phyloP scores from a whole-genome alignment of 2,113 vertebrate genomes.

The Balaenoptera acutorostrata region DNA sequence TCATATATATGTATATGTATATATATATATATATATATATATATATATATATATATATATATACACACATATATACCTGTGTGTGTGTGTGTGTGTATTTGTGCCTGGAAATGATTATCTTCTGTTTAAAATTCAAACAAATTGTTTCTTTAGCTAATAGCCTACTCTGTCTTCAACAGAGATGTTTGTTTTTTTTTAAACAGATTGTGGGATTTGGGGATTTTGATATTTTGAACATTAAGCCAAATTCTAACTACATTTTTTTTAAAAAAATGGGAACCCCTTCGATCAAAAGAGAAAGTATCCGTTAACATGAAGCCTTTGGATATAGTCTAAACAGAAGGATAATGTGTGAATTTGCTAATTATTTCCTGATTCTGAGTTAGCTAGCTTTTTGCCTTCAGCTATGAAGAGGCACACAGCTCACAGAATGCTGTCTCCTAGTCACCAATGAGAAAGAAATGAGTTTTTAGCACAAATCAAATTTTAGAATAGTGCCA shows the following conservation, averaged over 20 bases:
- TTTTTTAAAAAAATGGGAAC: background rate
- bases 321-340: slow-evolving; percentile 19
- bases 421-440: background rate
- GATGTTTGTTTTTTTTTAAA: slow-evolving; percentile 1
- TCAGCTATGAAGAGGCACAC: background rate
- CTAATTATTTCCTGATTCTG: background rate
- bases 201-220: background rate
- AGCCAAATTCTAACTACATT: background rate
- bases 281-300: background rate
- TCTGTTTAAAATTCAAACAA: background rate
- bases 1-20: background rate
- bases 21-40: background rate
- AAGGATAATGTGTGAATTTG: background rate
- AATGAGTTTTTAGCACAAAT: background rate
- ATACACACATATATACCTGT: background rate
- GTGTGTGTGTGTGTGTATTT: background rate
- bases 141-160: slow-evolving; percentile 4
- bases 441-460: background rate
- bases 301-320: background rate
- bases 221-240: background rate
- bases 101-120: background rate
- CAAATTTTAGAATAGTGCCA: background rate
- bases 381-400: background rate
- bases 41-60: too few species aligned
- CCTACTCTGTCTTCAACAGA: background rate